Evolutionary conservation across 2,113 vertebrate species (phyloP).

Genomic region (Dromaius novaehollandiae): DNA sequence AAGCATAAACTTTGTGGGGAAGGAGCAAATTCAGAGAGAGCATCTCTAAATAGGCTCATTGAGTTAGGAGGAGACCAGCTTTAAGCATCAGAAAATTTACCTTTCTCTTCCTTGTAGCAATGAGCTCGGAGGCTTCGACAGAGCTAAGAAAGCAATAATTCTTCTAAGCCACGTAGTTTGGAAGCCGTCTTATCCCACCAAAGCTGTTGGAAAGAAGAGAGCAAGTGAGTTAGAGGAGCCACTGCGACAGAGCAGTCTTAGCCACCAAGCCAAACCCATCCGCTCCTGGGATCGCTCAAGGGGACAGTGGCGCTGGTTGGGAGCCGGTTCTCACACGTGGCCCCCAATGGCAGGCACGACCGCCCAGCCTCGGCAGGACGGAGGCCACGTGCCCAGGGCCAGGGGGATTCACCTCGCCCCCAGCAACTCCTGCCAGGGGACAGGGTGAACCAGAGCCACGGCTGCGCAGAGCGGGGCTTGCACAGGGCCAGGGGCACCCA

Average conservation of each 20-base stretch:
- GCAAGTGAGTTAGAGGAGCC: background rate
- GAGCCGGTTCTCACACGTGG: accelerated
- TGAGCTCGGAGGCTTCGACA: background rate
- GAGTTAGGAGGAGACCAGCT: background rate
- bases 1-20: accelerated
- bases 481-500: too few species aligned
- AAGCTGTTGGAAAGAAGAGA: background rate
- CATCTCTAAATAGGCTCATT: background rate
- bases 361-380: background rate
- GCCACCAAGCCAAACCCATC: background rate
- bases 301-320: background rate
- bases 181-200: accelerated
- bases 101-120: background rate
- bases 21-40: background rate
- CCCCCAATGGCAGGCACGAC: accelerated
- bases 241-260: background rate
- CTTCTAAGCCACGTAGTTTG: accelerated
- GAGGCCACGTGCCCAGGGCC: background rate
- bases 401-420: accelerated
- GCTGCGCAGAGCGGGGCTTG: too few species aligned
- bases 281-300: accelerated
- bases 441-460: too few species aligned
- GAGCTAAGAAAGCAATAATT: background rate
- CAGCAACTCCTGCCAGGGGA: background rate
- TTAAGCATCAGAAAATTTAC: background rate